Percentiles rank a stretch among this genome's conserved stretches.
phyloP scores from a whole-genome alignment of 2,113 vertebrate genomes.

The Nanorana parkeri region DNA sequence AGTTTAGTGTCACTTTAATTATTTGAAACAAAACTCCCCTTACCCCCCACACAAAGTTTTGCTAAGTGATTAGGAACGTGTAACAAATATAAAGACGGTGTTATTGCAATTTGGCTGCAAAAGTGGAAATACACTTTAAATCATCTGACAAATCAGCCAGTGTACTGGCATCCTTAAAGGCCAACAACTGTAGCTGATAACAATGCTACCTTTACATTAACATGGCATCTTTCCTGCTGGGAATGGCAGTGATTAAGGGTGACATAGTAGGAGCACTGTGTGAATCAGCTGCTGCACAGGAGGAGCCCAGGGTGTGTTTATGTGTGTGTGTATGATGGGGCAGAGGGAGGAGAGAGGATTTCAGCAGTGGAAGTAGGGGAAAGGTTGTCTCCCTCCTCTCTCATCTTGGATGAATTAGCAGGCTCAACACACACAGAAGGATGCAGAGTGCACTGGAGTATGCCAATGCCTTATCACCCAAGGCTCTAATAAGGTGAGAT shows the following conservation, averaged over 20 bases:
- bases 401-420: fast-evolving
- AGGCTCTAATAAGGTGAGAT: conserved; percentile 31
- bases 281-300: not conserved
- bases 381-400: not conserved
- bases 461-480: conserved; percentile 51
- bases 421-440: not conserved
- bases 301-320: not conserved
- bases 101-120: no score
- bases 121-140: no score
- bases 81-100: no score
- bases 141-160: no score
- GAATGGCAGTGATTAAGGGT: not conserved
- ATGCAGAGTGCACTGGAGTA: conserved; percentile 63
- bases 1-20: no score
- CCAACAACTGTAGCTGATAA: no score
- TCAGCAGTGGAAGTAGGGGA: conserved; percentile 42
- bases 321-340: not conserved
- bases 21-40: no score
- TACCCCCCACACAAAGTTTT: no score
- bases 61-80: no score
- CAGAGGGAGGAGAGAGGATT: not conserved
- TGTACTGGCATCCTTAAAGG: no score
- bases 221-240: not conserved
- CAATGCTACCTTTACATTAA: no score
- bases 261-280: not conserved